These are phyloP conservation scores for Entosphenus tridentatus DNA, from an alignment of 2,113 vertebrate genomes.

Conservation along the genomic window DNA sequence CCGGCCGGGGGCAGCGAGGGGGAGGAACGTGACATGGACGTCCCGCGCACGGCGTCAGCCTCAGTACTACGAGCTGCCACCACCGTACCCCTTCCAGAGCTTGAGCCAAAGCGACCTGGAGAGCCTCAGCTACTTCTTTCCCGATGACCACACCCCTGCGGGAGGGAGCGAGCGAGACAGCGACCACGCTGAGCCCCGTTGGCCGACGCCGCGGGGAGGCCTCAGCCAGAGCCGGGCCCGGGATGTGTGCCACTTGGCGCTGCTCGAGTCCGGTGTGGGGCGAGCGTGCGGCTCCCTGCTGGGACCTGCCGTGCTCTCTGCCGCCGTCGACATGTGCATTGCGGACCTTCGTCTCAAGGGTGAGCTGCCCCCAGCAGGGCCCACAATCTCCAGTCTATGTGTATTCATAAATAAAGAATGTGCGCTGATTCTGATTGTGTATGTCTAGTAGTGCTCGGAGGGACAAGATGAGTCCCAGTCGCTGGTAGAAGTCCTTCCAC, in stretches of 20 bases:
- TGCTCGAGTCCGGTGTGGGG: constrained; percentile 31
- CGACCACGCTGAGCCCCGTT: constrained; percentile 13
- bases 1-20: too few species aligned
- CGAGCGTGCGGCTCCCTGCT: constrained; percentile 24
- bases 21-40: too few species aligned
- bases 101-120: constrained; percentile 21
- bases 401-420: too few species aligned
- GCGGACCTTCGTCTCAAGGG: constrained; percentile 38
- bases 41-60: too few species aligned
- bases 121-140: constrained; percentile 36
- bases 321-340: constrained; percentile 33
- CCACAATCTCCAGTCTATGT: too few species aligned
- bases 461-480: too few species aligned
- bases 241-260: constrained; percentile 26
- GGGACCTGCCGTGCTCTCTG: constrained; percentile 25
- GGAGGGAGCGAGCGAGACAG: constrained; percentile 7
- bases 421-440: too few species aligned
- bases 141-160: constrained; percentile 31
- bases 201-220: constrained; percentile 35
- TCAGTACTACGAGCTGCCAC: constrained; percentile 16
- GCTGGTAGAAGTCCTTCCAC: too few species aligned
- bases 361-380: too few species aligned
- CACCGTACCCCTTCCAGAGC: constrained; percentile 15
- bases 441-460: too few species aligned
- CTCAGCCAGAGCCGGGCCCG: constrained; percentile 27